Base-by-base conservation (phyloP, 2,797 vertebrate genomes). In the Anabacerthia variegaticeps region DNA sequence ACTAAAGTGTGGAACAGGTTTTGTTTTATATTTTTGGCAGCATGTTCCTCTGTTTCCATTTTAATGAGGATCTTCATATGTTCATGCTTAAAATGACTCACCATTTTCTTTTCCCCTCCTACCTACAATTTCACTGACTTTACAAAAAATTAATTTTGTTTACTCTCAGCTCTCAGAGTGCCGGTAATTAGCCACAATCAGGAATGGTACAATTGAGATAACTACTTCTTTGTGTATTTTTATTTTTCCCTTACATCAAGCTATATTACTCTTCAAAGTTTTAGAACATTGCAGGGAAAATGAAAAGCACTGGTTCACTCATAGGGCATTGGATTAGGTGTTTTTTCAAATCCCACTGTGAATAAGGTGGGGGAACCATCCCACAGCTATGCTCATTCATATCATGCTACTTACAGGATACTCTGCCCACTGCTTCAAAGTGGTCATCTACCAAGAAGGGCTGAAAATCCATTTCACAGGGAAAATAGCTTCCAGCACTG, bases 1-100 rank as follows among this genome's bases (percentile, higher is more conserved):
- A 63, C 30, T 49, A 16, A 80, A 58, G 5, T 4, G 7, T 54
- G 20, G 34, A 90, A 78, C 24, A 81, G 49, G 16, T 85, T 94
- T 90, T 68, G 3, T 34, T 91, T 89, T 48, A 65, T 72, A 51
- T 12, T 49, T 81, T 51, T 78, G 80, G 51, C n/a, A 66, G 10
- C 23, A 56, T 32, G 5, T 17, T 80, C 12, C 12, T 7, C 26
- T 69, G 26, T 49, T 93, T 94, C 66, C 34, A 49, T 94, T 90
- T 87, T 78, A 91, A 94, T 87, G 62, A 48, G 18, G 17, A 41
- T 58, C n/a, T 90, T 93, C 22, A 39, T 49, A 62, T 54, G 72
- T 46, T 78, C 12, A 2, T 62, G 34, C 27, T 78, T 81, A 72
- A 92, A 93, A 75, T 88, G 52, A 88, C 56, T 84, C 68, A 84